A percentile compares a stretch with the other conserved stretches of the same genome.
Conservation (phyloP, 2,888 invertebrate species). For the Cheilosia vulpina region DNA sequence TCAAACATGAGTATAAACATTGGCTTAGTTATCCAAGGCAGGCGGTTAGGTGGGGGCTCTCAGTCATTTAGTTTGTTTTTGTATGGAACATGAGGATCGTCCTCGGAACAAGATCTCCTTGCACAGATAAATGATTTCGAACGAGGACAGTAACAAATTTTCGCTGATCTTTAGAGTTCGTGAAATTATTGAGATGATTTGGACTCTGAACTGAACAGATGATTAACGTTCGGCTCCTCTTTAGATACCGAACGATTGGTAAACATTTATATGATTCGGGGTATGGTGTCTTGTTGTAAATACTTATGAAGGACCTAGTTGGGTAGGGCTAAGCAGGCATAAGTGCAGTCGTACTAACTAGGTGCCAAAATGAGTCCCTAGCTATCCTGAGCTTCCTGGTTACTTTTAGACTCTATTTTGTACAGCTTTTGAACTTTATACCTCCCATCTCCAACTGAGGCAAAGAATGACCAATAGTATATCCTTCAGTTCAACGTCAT, state of each 20-base stretch:
- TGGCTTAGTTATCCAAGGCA: constrained; percentile 24
- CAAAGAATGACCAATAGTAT: too few species aligned
- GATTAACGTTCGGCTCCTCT: constrained; percentile 55
- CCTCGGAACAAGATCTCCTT: constrained; percentile 69
- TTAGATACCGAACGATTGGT: constrained; percentile 17
- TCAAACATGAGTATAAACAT: constrained; percentile 50
- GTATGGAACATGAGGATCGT: constrained; percentile 62
- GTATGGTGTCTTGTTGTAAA: background rate
- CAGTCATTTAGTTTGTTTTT: constrained; percentile 54
- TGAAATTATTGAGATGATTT: constrained; percentile 71
- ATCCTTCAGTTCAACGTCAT: too few species aligned
- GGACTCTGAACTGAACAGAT: constrained; percentile 71
- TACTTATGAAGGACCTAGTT: too few species aligned
- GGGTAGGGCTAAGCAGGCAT: too few species aligned
- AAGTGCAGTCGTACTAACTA: too few species aligned
- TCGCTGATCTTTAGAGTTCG: constrained; percentile 65
- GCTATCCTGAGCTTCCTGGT: too few species aligned
- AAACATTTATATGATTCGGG: constrained; percentile 26
- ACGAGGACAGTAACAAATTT: constrained; percentile 73
- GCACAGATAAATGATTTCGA: constrained; percentile 67
- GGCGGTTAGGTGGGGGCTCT: constrained; percentile 14
- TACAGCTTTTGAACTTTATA: too few species aligned
- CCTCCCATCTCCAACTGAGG: too few species aligned
- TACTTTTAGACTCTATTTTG: too few species aligned
- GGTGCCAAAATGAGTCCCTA: too few species aligned